A percentile compares a stretch with the other conserved stretches of the same genome.
phyloP scores from a whole-genome alignment of 2,888 invertebrate genomes.

The Caenorhabditis auriculariae region DNA sequence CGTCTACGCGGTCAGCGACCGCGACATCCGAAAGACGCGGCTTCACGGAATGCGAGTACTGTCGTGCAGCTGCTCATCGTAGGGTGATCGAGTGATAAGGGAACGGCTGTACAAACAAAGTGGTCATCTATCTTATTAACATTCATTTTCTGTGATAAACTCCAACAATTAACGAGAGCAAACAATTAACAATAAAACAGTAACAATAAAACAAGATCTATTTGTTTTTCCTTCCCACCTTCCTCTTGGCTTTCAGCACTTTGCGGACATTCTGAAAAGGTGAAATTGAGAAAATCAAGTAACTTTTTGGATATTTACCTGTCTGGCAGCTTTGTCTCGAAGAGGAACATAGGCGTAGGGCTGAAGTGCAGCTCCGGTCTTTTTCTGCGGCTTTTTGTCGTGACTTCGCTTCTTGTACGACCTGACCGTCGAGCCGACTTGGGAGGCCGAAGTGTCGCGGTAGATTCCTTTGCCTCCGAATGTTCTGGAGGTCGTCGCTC shows the following conservation, averaged over 20 bases:
- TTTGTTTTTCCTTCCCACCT: conserved; percentile 37
- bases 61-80: conserved; percentile 15
- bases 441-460: too few relatives aligned
- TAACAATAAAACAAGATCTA: background rate
- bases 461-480: too few relatives aligned
- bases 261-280: conserved; percentile 24
- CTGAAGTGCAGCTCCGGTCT: conserved; percentile 31
- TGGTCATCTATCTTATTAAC: too few relatives aligned
- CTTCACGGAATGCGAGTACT: conserved; percentile 17
- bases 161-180: conserved; percentile 2
- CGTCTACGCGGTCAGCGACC: conserved; percentile 5
- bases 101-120: too few relatives aligned
- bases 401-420: too few relatives aligned
- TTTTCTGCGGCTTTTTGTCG: conserved; percentile 12
- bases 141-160: background rate
- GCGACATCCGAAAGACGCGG: conserved; percentile 17
- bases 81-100: background rate
- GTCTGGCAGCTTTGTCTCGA: conserved; percentile 36
- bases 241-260: conserved; percentile 37
- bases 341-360: conserved; percentile 55
- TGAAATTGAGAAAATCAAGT: background rate
- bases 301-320: conserved; percentile 8
- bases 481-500: too few relatives aligned
- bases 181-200: conserved; percentile 1
- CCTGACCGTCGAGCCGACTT: too few relatives aligned